Evolutionary conservation across 2,797 vertebrate genomes (phyloP).

Genomic region (Pitangus sulphuratus): DNA sequence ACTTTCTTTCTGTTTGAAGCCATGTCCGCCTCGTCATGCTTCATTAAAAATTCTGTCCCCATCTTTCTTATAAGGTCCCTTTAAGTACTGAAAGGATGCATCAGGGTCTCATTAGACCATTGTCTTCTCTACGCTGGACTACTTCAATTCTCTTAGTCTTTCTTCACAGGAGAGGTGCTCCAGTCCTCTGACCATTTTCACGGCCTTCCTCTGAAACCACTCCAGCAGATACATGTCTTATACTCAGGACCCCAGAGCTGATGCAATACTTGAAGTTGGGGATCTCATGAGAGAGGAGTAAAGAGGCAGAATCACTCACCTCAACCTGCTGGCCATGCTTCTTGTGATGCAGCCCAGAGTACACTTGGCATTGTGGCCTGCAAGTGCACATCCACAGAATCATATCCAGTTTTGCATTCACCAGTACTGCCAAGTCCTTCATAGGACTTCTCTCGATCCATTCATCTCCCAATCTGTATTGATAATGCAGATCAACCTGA

Average conservation of each 20-base stretch:
- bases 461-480: not conserved
- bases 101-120: not conserved
- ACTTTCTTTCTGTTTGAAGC: not conserved
- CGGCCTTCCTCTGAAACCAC: not conserved
- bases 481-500: no score
- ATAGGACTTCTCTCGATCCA: not conserved
- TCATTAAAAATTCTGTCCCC: not conserved
- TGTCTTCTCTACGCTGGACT: not conserved
- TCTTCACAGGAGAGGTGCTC: not conserved
- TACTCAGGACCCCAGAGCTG: not conserved
- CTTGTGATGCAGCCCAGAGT: not conserved
- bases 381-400: not conserved
- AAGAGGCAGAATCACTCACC: not conserved
- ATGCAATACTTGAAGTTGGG: not conserved
- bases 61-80: not conserved
- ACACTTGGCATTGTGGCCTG: not conserved
- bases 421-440: not conserved
- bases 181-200: not conserved
- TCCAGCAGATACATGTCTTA: not conserved
- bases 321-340: fast-evolving
- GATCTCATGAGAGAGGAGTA: not conserved
- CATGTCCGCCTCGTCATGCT: not conserved
- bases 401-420: not conserved
- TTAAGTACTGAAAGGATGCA: not conserved
- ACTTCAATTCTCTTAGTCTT: not conserved